These are phyloP conservation scores for Drosophila maculinotata DNA, from an alignment of 2,888 invertebrate species.

Conservation along the genomic window DNA sequence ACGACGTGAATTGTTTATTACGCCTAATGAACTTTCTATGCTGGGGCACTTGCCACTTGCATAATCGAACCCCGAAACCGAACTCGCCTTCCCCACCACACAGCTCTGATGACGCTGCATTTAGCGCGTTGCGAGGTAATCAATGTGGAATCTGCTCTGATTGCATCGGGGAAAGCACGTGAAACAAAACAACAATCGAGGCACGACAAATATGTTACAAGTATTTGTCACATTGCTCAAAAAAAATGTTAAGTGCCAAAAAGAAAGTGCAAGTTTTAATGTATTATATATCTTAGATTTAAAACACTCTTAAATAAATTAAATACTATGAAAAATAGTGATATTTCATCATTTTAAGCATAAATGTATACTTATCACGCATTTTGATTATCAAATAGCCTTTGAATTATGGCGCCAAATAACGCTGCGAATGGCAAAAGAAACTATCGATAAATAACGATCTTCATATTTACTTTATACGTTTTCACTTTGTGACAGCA, in stretches of 20 bases:
- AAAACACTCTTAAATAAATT: background rate
- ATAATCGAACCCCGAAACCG: conserved; percentile 41
- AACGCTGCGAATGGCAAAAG: conserved; percentile 8
- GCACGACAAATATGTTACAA: conserved; percentile 17
- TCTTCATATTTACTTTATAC: background rate
- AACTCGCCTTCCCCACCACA: background rate
- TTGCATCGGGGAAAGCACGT: conserved; percentile 55
- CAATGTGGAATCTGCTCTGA: conserved; percentile 58
- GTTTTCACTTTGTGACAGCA: conserved; percentile 1
- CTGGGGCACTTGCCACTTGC: conserved; percentile 61
- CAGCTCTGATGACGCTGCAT: conserved; percentile 41
- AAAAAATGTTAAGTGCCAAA: conserved; percentile 1
- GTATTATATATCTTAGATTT: background rate
- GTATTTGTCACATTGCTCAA: conserved; percentile 31
- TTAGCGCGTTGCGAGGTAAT: conserved; percentile 55
- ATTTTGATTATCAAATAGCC: background rate
- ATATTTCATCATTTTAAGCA: background rate
- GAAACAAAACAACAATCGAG: conserved; percentile 18
- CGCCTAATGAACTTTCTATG: conserved; percentile 74
- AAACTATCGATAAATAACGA: conserved; percentile 49
- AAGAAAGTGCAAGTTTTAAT: conserved; percentile 35
- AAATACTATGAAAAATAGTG: background rate
- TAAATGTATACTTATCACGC: background rate
- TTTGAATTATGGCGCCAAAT: conserved; percentile 32
- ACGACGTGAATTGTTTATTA: conserved; percentile 75